Conservation (phyloP, 2,113 vertebrate species). For the Arenaria interpres region DNA sequence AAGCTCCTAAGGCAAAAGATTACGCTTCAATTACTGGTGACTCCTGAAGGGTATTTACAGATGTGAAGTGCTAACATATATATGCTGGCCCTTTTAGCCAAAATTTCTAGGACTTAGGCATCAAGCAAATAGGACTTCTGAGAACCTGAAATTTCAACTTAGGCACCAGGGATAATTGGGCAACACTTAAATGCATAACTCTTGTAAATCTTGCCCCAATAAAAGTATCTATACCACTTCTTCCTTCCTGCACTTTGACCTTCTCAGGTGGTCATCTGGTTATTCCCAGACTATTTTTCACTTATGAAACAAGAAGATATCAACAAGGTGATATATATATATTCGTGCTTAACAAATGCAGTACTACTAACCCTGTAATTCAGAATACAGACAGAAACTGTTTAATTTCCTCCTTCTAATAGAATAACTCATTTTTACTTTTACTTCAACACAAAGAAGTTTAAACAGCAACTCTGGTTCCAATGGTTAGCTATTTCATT, state of each 20-base stretch:
- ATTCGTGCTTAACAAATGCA: not conserved
- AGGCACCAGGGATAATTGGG: not conserved
- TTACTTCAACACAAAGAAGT: not conserved
- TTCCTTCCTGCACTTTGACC: not conserved
- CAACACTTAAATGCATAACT: not conserved
- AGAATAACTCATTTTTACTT: not conserved
- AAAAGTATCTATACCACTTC: not conserved
- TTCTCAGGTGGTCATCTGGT: not conserved
- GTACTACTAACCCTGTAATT: not conserved
- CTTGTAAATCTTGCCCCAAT: not conserved
- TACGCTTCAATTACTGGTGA: not conserved
- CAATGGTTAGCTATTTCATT: not conserved
- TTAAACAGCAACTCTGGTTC: not conserved
- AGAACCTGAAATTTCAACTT: not conserved
- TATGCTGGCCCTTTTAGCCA: not conserved
- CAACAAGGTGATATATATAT: not conserved
- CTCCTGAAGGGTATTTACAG: not conserved
- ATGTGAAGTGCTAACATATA: not conserved
- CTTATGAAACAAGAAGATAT: not conserved
- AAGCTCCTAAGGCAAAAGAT: not conserved
- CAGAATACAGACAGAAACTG: not conserved
- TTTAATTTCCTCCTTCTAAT: not conserved
- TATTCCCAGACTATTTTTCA: not conserved
- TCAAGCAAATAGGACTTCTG: not conserved
- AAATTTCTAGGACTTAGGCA: not conserved